A percentile compares a stretch with the other conserved stretches of the same genome.
phyloP scores from a whole-genome alignment of 2,888 invertebrate species.

The Eupithecia centaureata region DNA sequence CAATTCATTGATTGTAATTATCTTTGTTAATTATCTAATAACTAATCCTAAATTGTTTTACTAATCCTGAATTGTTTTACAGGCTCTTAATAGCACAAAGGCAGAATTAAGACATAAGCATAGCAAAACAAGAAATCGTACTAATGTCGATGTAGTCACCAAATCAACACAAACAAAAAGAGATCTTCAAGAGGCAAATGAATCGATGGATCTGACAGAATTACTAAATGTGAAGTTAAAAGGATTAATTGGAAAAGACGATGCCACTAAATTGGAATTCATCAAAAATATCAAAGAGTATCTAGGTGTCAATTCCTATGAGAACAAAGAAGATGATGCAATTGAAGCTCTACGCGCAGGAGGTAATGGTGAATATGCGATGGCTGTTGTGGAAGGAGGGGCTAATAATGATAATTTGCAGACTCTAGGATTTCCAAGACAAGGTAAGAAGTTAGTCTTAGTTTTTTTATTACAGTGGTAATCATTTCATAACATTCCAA shows the following conservation, averaged over 20 bases:
- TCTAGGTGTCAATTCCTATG: constrained; percentile 5
- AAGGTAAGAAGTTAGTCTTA: not conserved
- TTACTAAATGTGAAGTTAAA: not conserved
- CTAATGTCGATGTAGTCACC: not conserved
- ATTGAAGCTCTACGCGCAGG: constrained; percentile 2
- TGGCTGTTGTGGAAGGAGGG: not conserved
- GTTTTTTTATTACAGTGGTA: too few species aligned
- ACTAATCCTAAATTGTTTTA: too few species aligned
- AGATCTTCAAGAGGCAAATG: not conserved
- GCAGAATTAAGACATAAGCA: not conserved
- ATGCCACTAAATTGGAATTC: not conserved
- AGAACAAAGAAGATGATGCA: not conserved
- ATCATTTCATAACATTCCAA: too few species aligned
- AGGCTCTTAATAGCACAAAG: not conserved
- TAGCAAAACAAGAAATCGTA: not conserved
- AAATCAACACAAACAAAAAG: not conserved
- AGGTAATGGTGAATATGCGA: not conserved
- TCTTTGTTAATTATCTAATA: too few species aligned
- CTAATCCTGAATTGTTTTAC: not conserved
- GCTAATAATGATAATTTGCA: not conserved
- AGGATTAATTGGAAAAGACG: constrained; percentile 3
- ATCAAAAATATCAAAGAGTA: not conserved
- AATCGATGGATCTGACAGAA: not conserved
- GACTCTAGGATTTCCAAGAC: not conserved
- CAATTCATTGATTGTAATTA: too few species aligned